Base-by-base conservation (phyloP, 2,113 vertebrate genomes). In the Peromyscus maniculatus region DNA sequence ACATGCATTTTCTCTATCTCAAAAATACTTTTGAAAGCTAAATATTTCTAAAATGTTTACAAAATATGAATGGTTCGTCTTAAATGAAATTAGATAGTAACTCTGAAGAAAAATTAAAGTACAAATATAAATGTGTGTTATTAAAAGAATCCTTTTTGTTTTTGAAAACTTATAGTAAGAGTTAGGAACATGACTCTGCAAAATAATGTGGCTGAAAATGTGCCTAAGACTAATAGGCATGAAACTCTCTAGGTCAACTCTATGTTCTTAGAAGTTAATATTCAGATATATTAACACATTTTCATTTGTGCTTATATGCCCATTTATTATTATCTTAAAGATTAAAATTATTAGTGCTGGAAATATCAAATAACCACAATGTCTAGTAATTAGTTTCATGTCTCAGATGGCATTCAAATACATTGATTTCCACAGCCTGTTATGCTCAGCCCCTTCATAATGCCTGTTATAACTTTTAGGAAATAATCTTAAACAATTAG, bases 1-100 rank as follows among this genome's bases (percentile, higher is more conserved):
- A 57, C 59, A 59, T n/a, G 22, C 43, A 52, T 79, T 89, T 83
- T 89, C 16, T 67, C 33, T 67, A 46, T 77, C 6, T 94, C 59
- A 95, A 83, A 71, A 87, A 5, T 8, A 83, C 43, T 96, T 64
- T 95, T 19, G 89, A 79, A 93, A 39, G 24, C 21, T 59, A 4
- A 71, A 21, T 59, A 59, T 80, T 95, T 84, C n/a, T 15, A 72
- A 86, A 91, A 84, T 8, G 36, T 57, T 95, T 89, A 82, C 26
- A 24, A 87, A 77, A 89, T 57, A 3, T 93, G 43, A 71, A 7
- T 2, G 49, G 87, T 46, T 84, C 78, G 31, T 0, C 1, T 62
- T 91, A 90, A 79, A 46, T 92, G 13, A 78, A 90, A 83, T 75
- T 83, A 88, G 19, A 13, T 1, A 91, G 5, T 57, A 8, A 19